Evolutionary conservation across 2,888 invertebrate genomes (phyloP).

Genomic region (Drosophila maculinotata): DNA sequence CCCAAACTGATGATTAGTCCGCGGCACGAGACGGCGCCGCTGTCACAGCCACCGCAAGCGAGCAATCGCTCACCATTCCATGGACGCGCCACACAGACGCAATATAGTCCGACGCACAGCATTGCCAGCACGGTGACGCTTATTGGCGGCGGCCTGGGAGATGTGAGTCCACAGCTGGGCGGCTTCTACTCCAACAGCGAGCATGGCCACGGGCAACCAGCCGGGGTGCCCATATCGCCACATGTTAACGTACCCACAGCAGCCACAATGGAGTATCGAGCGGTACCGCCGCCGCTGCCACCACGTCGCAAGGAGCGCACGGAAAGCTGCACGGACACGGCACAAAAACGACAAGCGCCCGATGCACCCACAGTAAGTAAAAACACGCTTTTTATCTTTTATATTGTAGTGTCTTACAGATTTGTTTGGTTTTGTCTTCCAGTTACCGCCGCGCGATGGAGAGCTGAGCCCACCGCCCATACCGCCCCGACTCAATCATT

Average conservation of each 20-base stretch:
- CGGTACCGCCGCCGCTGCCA: slow-evolving; percentile 84
- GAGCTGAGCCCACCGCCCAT: slow-evolving; percentile 89
- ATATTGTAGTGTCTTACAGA: background rate
- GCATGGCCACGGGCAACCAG: slow-evolving; percentile 41
- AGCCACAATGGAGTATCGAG: slow-evolving; percentile 76
- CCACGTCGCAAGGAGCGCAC: slow-evolving; percentile 83
- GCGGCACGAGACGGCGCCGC: slow-evolving; percentile 72
- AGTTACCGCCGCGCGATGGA: slow-evolving; percentile 89
- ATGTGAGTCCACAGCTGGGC: slow-evolving; percentile 69
- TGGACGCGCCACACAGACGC: slow-evolving; percentile 47
- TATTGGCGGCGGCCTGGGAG: slow-evolving; percentile 52
- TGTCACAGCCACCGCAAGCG: slow-evolving; percentile 65
- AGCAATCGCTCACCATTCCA: slow-evolving; percentile 84
- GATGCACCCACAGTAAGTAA: slow-evolving; percentile 87
- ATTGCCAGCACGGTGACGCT: slow-evolving; percentile 70
- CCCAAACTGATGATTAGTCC: slow-evolving; percentile 82
- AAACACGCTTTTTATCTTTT: background rate
- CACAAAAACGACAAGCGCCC: slow-evolving; percentile 87
- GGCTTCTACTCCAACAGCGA: slow-evolving; percentile 69
- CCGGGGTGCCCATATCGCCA: slow-evolving; percentile 84
- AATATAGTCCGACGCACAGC: slow-evolving; percentile 78
- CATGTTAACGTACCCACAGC: slow-evolving; percentile 85
- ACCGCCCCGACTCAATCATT: slow-evolving; percentile 86
- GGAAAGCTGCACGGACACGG: slow-evolving; percentile 82
- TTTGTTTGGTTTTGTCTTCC: background rate